Evolutionary conservation across 2,888 invertebrate species (phyloP), one percentile per base, ranked within the genome.

Genomic region (Stomorhina lunata): DNA sequence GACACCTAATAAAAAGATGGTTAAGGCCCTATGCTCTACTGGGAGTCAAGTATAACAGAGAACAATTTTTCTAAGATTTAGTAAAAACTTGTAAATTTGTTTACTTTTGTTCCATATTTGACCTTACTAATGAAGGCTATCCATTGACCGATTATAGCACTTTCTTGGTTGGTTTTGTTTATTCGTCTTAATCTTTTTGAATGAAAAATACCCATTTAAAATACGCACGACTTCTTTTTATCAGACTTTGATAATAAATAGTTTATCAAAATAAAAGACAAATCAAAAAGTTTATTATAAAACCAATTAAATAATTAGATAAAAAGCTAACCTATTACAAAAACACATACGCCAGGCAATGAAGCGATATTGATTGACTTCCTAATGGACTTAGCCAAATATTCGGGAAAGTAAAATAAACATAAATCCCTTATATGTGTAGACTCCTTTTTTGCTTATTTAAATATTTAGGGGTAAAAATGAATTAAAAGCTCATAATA

Each of bases 401-500:
- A n/a, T n/a, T n/a, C n/a, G n/a, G n/a, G 10, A 20, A 40, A 45
- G 7, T 25, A 15, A 37, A 22, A 29, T 2, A n/a, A 27, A n/a
- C 17, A 63, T 43, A 17, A 45, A 12, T 17, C 4, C 4, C 5
- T 12, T 2, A 10, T 40, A 55, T 45, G 12, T 22, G 22, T 9
- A 29, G 7, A 2, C 37, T 9, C 22, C 17, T 12, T 65, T 43
- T 45, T 25, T 0, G 34, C 9, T 1, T 34, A 48, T 29, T 7
- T 9, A 9, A 50, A 32, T 22, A 59, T 55, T 48, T 50, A 12
- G 50, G 37, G 43, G 27, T n/a, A 10, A 43, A 66, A 59, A 32
- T 10, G 15, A 71, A 78, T 71, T 77, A 69, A 69, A 77, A 71
- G 22, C 65, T 48, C 63, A 59, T 72, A 63, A 68, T 55, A 53